Evolutionary conservation across 2,113 vertebrate species (phyloP).

Genomic region (Psophia crepitans): DNA sequence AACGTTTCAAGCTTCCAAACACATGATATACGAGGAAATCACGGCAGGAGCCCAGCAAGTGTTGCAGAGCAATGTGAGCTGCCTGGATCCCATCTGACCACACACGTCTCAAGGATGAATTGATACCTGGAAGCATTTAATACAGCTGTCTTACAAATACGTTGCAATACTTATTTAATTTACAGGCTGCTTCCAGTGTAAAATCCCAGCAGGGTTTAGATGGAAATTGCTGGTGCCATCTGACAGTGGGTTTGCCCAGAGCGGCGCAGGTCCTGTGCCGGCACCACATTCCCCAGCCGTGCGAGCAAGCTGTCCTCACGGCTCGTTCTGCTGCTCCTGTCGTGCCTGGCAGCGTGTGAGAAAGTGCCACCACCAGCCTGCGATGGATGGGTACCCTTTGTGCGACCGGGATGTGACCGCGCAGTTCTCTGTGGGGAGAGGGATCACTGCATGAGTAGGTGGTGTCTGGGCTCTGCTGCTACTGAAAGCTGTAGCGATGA

Average conservation of each 20-base stretch:
- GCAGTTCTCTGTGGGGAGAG: background rate
- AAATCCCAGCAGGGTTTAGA: background rate
- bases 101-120: background rate
- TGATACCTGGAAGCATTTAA: conserved; percentile 29
- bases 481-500: background rate
- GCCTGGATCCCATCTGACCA: conserved; percentile 16
- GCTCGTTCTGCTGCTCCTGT: background rate
- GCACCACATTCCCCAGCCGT: accelerated
- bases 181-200: background rate
- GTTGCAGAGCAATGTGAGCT: background rate
- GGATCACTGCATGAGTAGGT: accelerated
- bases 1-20: background rate
- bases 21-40: background rate
- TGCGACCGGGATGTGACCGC: accelerated
- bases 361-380: background rate
- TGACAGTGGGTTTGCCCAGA: background rate
- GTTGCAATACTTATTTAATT: background rate
- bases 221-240: background rate
- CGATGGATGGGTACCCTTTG: accelerated
- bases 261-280: accelerated
- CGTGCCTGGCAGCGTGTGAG: accelerated
- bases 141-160: background rate
- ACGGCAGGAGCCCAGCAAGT: background rate
- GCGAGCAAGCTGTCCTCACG: background rate
- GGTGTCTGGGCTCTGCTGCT: background rate